Evolutionary conservation across 2,113 vertebrate species (phyloP), one percentile per base, ranked within the genome.

Genomic region (Anguilla rostrata): DNA sequence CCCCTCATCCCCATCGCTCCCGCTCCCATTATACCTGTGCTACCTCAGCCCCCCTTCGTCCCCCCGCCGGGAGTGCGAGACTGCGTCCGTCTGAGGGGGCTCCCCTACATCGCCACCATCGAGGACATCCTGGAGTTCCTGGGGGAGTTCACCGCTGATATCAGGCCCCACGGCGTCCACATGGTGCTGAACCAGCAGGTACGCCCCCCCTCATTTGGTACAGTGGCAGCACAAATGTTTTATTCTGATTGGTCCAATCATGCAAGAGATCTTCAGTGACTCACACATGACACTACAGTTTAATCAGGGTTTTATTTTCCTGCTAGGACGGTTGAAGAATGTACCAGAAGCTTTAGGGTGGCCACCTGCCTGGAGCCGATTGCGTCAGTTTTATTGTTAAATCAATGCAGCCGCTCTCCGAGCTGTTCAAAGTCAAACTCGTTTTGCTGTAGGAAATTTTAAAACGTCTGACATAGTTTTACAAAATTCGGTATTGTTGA

Each of bases 81-180:
- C 91, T 99, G 98, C 6, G 91, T 99, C 14, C 96, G 98, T 39
- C 95, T 99, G 66, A 91, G 98, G 63, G 98, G 98, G 0, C 94
- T 99, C 53, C 98, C 98, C 0, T 99, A 99, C 91, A 97, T 97
- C 0, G 98, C 98, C 75, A 96, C 93, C 88, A 97, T 99, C 0
- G 98, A 99, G 81, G 98, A 99, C 91, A 99, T 99, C 92, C 92
- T 99, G 87, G 96, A 96, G 75, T 99, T 99, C 86, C 93, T 99
- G 89, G 98, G 97, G 88, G 98, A 99, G 15, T 97, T 97, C 85
- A 98, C 97, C 0, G 96, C 92, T 0, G 97, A 99, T 87, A 97
- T 99, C 89, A 96, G 96, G 92, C 97, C 96, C 16, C 98, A 99
- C 0, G 98, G 98, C 39, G 97, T 99, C 63, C 98, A 99, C 91